Base-by-base conservation (phyloP, 2,888 invertebrate genomes). In the Altica lythri region DNA sequence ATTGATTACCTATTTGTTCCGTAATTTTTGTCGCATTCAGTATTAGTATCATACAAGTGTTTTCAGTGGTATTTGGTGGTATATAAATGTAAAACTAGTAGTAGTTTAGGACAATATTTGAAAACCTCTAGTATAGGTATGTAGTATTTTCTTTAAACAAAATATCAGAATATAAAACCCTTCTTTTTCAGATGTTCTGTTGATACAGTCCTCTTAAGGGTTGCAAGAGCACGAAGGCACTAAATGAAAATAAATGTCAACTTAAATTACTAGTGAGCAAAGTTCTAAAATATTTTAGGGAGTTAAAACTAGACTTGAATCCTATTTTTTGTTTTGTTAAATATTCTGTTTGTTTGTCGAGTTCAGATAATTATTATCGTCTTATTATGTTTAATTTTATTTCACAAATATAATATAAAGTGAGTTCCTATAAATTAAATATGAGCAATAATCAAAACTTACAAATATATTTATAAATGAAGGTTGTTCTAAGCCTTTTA, bases 101-200 rank as follows among this genome's bases (percentile, higher is more conserved):
- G 59, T 59, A 38, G 37, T 40, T 40, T 59, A 55, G 58, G 53
- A 58, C 46, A 27, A n/a, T 30, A 52, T 50, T 53, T n/a, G n/a
- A n/a, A 50, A 51, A 53, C 44, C 49, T 51, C 51, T 58, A 58
- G 54, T 32, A 52, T 67, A 67, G 67, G 67, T 66, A 66, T 63
- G 67, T 67, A 65, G 61, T 50, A 56, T 57, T 51, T 57, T 61
- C 60, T 60, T 57, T 42, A 52, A 55, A 61, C 53, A 55, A 61
- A 55, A 63, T 59, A 63, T 66, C 64, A 63, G 68, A 66, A 66
- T 68, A 64, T 55, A 64, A 58, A 61, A 65, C 60, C 60, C 62
- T 62, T 60, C 62, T 67, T 63, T 68, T 68, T 67, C 68, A 68
- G 68, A 68, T 67, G 67, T 68, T 53, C 67, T 63, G 32, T 62